Conservation (phyloP, 2,888 invertebrate species). For the Periphyllus acericola region DNA sequence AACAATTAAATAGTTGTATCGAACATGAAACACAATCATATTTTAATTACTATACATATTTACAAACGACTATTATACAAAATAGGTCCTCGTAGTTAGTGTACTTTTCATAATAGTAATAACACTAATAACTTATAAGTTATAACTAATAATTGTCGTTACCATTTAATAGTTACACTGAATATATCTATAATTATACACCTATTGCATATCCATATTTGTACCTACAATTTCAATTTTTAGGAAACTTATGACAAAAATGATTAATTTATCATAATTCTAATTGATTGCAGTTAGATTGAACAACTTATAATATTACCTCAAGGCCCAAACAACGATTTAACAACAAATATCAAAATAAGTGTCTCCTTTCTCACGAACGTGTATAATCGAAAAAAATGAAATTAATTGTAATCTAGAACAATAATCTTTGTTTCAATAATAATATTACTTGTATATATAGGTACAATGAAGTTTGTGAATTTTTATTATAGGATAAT, state of each 20-base stretch:
- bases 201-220: no score
- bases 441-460: no score
- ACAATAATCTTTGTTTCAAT: no score
- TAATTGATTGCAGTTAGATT: no score
- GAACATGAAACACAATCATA: neutral
- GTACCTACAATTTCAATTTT: no score
- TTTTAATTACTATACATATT: constrained; percentile 26
- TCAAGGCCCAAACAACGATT: neutral
- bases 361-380: no score
- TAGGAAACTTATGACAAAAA: no score
- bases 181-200: no score
- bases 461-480: neutral
- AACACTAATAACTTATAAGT: neutral
- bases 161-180: neutral
- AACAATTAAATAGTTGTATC: neutral
- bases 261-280: no score
- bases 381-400: no score
- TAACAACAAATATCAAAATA: no score
- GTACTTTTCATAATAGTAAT: neutral
- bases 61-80: constrained; percentile 5
- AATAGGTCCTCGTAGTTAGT: constrained; percentile 3
- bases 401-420: no score
- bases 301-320: neutral
- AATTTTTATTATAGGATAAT: neutral
- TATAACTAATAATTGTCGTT: neutral